Base-by-base conservation (phyloP, 2,113 vertebrate genomes). In the Microcebus jonahi region DNA sequence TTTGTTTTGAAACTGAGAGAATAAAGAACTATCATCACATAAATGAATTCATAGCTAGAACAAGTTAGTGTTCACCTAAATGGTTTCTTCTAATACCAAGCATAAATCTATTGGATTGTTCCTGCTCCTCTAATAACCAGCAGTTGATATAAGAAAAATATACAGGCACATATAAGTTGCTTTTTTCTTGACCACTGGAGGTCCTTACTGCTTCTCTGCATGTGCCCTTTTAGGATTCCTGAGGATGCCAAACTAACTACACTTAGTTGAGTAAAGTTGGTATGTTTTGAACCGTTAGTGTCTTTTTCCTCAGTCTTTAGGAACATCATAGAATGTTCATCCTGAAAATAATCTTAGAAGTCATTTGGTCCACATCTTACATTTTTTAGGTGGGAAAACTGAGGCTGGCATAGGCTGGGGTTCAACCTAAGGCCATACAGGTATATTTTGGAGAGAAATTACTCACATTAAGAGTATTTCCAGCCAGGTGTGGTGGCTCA, bases 1-100 rank as follows among this genome's bases (percentile, higher is more conserved):
- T 36, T 90, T 83, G 27, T 75, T 96, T 88, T 79, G 90, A 85
- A 90, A 83, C 4, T 48, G 4, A 71, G 83, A 88, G 39, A 75
- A 73, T 48, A 55, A 34, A 87, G 57, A 84, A 59, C 13, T 71
- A 23, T 23, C 1, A 31, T 45, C 67, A 50, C 31, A 50, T 67
- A 59, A 65, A 39, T 79, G 67, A 87, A 57, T 70, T 61, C 29
- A 23, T 81, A 63, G 53, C 73, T 59, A 91, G 45, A 90, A 6
- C 25, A 83, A 87, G 29, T 86, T 76, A 89, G 36, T 55, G 20
- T 87, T 95, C 25, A 65, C 23, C 18, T 82, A 67, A 70, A 53
- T 12, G 4, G 6, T 82, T 96, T 96, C 42, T 50, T 90, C 25
- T 23, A 12, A 42, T 63, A 34, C 2, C 25, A 29, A 1, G 31